phyloP scores from a whole-genome alignment of 2,113 vertebrate species.

The Vidua macroura region DNA sequence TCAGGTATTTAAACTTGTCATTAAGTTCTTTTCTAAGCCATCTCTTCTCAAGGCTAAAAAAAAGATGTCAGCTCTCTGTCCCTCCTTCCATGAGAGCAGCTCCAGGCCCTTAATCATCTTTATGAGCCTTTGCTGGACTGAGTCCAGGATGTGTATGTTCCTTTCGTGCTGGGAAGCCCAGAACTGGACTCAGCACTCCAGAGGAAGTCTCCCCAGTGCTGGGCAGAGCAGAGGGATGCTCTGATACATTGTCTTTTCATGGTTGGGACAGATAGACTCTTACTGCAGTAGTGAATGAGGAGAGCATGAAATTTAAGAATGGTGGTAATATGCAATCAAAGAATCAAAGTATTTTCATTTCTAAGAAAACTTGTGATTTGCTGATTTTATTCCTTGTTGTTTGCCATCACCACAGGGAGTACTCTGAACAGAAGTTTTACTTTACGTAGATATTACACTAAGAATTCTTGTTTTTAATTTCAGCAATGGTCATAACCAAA shows the following conservation, averaged over 20 bases:
- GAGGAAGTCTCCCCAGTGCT: not conserved
- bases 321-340: not conserved
- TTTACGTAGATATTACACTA: not conserved
- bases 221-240: not conserved
- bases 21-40: not conserved
- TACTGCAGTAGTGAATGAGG: not conserved
- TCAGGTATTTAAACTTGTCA: not conserved
- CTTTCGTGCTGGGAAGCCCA: not conserved
- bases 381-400: not conserved
- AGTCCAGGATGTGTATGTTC: not conserved
- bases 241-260: not conserved
- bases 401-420: not conserved
- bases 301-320: not conserved
- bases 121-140: not conserved
- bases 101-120: not conserved
- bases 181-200: not conserved
- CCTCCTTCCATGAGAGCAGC: not conserved
- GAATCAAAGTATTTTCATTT: not conserved
- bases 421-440: not conserved
- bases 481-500: constrained; percentile 99
- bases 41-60: not conserved
- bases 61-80: not conserved
- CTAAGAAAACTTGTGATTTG: not conserved
- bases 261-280: not conserved
- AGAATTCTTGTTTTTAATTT: constrained; percentile 57